A percentile compares a stretch with the other conserved stretches of the same genome.
These are phyloP conservation scores for Drosophila azteca DNA, from an alignment of 1,140 invertebrate species.

Conservation along the genomic window DNA sequence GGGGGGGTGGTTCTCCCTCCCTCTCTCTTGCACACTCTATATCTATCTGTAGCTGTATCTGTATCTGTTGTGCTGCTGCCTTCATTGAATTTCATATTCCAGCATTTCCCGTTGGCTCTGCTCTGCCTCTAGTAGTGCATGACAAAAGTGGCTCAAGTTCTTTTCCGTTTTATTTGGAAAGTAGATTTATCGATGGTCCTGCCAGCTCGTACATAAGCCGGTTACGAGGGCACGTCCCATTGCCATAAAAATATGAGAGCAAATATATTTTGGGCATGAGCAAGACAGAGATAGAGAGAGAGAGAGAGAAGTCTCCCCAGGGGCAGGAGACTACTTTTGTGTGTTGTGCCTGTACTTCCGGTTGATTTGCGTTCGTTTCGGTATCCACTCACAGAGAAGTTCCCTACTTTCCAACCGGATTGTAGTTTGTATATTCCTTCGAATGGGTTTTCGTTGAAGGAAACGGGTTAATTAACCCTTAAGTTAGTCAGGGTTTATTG, in stretches of 20 bases:
- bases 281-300: too few relatives aligned
- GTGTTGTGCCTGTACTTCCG: slow-evolving; percentile 14
- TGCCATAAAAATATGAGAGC: slow-evolving; percentile 47
- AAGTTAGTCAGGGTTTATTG: slow-evolving; percentile 14
- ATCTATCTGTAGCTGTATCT: too few relatives aligned
- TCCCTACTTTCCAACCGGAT: background rate
- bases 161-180: slow-evolving; percentile 23
- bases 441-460: background rate
- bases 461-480: background rate
- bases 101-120: too few relatives aligned
- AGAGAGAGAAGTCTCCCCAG: slow-evolving; percentile 14
- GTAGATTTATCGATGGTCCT: slow-evolving; percentile 50
- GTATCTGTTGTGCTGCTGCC: too few relatives aligned
- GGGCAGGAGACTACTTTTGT: background rate
- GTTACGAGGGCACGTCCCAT: slow-evolving; percentile 38
- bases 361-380: slow-evolving; percentile 32
- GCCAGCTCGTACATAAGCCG: slow-evolving; percentile 41
- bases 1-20: slow-evolving; percentile 6
- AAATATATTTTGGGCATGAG: slow-evolving; percentile 44
- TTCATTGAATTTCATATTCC: background rate
- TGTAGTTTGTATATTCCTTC: background rate
- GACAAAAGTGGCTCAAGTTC: slow-evolving; percentile 50
- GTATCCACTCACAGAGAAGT: background rate
- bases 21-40: background rate
- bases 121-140: slow-evolving; percentile 21